Evolutionary conservation across 1,140 invertebrate genomes (phyloP).

Genomic region (Drosophila orosa): DNA sequence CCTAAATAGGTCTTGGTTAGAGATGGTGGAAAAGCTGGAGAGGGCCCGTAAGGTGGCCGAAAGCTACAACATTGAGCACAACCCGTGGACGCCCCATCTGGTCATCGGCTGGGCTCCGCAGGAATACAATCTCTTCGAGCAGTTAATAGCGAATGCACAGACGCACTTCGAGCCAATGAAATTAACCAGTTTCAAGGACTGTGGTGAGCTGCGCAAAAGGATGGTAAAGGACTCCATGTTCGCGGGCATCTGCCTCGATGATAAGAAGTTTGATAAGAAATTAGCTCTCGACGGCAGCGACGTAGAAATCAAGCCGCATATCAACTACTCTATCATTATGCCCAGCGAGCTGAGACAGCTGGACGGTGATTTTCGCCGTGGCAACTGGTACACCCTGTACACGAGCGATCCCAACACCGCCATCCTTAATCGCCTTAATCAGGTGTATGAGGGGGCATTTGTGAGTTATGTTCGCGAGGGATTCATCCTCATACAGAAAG

Average conservation of each 20-base stretch:
- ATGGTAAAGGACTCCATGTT: constrained; percentile 25
- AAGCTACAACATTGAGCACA: not conserved
- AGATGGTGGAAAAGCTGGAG: constrained; percentile 32
- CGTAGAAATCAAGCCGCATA: not conserved
- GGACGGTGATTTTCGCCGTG: constrained; percentile 7
- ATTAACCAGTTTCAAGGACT: not conserved
- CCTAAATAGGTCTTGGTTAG: constrained; percentile 24
- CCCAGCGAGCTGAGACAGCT: constrained; percentile 59
- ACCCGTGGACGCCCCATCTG: constrained; percentile 50
- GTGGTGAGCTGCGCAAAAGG: not conserved
- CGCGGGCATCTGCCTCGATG: constrained; percentile 60
- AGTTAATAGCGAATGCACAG: constrained; percentile 2
- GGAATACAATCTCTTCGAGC: not conserved
- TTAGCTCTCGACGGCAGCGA: not conserved
- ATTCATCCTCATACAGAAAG: constrained; percentile 55
- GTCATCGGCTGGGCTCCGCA: constrained; percentile 57
- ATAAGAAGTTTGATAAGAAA: not conserved
- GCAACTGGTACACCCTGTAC: constrained; percentile 64
- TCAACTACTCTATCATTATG: constrained; percentile 52
- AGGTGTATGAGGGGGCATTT: constrained; percentile 32
- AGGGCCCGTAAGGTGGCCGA: constrained; percentile 1
- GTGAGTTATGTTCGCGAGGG: constrained; percentile 64
- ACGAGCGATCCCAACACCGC: constrained; percentile 30
- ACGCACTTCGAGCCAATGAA: constrained; percentile 6
- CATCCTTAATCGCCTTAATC: constrained; percentile 16